Evolutionary conservation across 2,888 invertebrate genomes (phyloP).

Genomic region (Ormyrus labotus): DNA sequence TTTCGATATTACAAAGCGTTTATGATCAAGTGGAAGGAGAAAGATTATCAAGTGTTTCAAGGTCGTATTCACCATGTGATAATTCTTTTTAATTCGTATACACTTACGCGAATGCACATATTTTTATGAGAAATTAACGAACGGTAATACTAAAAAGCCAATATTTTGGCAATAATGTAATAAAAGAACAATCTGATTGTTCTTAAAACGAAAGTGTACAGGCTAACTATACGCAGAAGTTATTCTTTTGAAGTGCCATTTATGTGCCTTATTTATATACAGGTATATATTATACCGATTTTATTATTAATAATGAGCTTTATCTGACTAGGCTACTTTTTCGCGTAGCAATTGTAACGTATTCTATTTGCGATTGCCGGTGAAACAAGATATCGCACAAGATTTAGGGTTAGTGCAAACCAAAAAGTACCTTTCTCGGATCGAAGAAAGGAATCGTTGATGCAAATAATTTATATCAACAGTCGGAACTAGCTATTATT

Average conservation of each 20-base stretch:
- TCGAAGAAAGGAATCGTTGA: no score
- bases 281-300: not conserved
- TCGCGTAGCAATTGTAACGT: no score
- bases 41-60: not conserved
- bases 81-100: slow-evolving; percentile 26
- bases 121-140: not conserved
- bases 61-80: slow-evolving; percentile 52
- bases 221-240: not conserved
- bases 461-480: no score
- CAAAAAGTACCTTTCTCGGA: no score
- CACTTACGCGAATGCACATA: slow-evolving; percentile 1
- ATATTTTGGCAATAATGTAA: not conserved
- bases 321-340: no score
- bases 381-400: no score
- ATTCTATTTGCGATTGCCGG: no score
- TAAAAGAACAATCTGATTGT: not conserved
- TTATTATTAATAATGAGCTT: no score
- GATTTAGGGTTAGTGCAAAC: no score
- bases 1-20: not conserved
- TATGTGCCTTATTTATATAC: not conserved
- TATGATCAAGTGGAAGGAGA: not conserved
- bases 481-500: no score
- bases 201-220: not conserved
- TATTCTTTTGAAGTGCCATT: not conserved
- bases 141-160: no score